A percentile compares a stretch with the other conserved stretches of the same genome.
These are phyloP conservation scores for Myanophis thanlyinensis DNA, from an alignment of 2,113 vertebrate genomes.

Conservation along the genomic window DNA sequence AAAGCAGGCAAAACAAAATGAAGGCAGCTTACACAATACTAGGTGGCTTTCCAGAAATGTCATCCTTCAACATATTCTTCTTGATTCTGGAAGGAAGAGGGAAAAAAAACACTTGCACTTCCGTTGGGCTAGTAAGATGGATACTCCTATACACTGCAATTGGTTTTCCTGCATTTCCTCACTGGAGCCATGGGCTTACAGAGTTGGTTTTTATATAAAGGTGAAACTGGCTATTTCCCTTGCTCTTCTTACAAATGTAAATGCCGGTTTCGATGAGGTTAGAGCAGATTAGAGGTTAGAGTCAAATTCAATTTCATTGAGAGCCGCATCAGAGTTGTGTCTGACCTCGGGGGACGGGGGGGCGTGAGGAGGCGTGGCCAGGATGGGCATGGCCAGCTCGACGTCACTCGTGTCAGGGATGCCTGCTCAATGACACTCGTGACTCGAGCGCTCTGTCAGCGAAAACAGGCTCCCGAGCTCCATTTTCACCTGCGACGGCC, in stretches of 20 bases:
- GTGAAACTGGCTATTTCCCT: not conserved
- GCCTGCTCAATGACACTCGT: too few relatives aligned
- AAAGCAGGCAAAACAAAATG: not conserved
- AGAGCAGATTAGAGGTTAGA: too few relatives aligned
- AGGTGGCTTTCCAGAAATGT: slow-evolving; percentile 53
- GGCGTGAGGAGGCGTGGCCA: too few relatives aligned
- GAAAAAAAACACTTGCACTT: slow-evolving; percentile 22
- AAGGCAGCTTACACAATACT: slow-evolving; percentile 67
- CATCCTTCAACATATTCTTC: slow-evolving; percentile 54
- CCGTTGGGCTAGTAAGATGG: not conserved
- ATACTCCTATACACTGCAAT: not conserved
- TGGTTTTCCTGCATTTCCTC: not conserved
- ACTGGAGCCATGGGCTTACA: not conserved
- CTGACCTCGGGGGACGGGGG: too few relatives aligned
- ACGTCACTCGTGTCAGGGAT: too few relatives aligned
- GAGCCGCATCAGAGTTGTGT: too few relatives aligned
- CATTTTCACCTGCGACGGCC: too few relatives aligned
- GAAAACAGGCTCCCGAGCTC: too few relatives aligned
- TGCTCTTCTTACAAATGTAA: not conserved
- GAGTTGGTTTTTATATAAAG: not conserved
- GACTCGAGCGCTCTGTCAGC: too few relatives aligned
- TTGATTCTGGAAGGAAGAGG: slow-evolving; percentile 55
- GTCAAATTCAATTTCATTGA: too few relatives aligned
- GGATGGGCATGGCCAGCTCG: too few relatives aligned
- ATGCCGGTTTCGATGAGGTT: not conserved